These are phyloP conservation scores for Oreochromis spilurus DNA, from an alignment of 2,113 vertebrate species.

Conservation along the genomic window DNA sequence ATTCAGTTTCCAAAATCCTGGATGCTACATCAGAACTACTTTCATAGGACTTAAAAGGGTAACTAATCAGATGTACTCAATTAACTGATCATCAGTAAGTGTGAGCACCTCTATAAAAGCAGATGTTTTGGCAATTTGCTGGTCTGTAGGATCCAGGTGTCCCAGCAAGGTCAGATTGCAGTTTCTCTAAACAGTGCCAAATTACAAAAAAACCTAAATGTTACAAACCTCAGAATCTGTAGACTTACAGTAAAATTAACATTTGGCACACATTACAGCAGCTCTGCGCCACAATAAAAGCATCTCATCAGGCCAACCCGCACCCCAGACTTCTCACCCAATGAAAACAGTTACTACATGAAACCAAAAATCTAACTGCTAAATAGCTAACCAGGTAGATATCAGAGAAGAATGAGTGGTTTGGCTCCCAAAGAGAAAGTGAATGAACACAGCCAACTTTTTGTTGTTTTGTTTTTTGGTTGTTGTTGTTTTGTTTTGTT, in stretches of 20 bases:
- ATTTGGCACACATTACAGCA: neutral
- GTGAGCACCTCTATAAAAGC: neutral
- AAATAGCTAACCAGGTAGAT: neutral
- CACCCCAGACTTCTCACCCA: neutral
- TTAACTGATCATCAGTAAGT: neutral
- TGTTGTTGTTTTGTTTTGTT: rapidly evolving
- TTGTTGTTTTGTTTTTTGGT: neutral
- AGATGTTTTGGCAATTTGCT: neutral
- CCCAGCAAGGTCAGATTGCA: neutral
- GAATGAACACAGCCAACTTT: neutral
- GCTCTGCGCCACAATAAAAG: neutral
- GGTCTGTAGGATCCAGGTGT: neutral
- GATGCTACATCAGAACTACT: neutral
- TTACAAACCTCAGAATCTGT: neutral
- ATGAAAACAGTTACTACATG: neutral
- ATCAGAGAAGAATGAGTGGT: neutral
- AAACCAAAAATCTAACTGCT: neutral
- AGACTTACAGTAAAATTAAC: neutral
- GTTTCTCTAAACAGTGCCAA: neutral
- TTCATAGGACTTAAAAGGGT: neutral
- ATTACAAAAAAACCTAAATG: neutral
- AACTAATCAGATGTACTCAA: neutral
- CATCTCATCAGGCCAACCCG: neutral
- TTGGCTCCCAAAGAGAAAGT: neutral
- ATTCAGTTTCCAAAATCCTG: neutral